Evolutionary conservation across 1,140 invertebrate genomes (phyloP), one percentile per base, ranked within the genome.

Genomic region (Rhysida immarginata): DNA sequence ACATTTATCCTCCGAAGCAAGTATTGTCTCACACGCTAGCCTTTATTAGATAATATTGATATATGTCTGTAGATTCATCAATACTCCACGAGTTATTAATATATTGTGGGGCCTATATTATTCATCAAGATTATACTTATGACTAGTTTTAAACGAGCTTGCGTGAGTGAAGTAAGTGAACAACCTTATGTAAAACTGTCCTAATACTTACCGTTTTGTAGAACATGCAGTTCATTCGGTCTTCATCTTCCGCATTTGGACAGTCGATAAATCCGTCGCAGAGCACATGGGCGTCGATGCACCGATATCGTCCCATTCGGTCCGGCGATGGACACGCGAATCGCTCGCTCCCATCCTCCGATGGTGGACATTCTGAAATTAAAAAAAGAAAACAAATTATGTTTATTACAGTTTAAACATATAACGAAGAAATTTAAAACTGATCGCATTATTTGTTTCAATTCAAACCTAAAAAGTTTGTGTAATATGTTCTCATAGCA

Each of bases 201-300:
- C 5, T 3, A 21, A 14, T 11, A 69, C 68, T 70, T 78, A 95
- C 91, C 79, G 89, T 95, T 82, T 93, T 95, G 73, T 93, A 94
- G 75, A 95, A 96, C 87, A 95, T 92, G 76, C 91, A 95, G 52
- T 85, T 84, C 70, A 61, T 89, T 66, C 87, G 75, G 66, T 95
- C 88, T 69, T 95, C 91, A 68, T 95, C 91, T 69, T 94, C 90
- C 52, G 84, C 88, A 58, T 80, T 81, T 23, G 90, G 90, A 74
- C 92, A 95, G 76, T 95, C 89, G 66, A 90, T 83, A 74, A 90
- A 94, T 45, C 89, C 89, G 71, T 95, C 88, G 72, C 90, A 95
- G 23, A 96, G 78, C 57, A 90, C 87, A 71, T 93, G 89, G 74
- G 94, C 91, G 71, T 94, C 90, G 72, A 96, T 94, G 74, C 91